Base-by-base conservation (phyloP, 2,888 invertebrate species). In the Xestobium rufovillosum region DNA sequence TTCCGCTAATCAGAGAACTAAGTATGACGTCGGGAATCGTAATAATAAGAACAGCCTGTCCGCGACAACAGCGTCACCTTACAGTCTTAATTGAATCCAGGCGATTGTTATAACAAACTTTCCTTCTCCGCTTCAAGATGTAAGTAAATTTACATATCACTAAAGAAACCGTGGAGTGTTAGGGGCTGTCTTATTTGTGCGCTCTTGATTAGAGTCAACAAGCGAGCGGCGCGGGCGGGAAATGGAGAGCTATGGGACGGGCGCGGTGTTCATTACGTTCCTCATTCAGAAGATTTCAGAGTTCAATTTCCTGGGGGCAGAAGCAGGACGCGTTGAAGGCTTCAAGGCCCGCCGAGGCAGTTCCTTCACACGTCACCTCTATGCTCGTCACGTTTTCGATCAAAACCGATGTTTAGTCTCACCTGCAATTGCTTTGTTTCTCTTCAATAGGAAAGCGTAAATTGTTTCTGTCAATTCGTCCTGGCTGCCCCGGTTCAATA, bases 291-390 rank as follows among this genome's bases (percentile, higher is more conserved):
- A 39, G 46, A 45, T 50, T 50, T 50, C 48, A 47, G 43, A 51
- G 50, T 56, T 54, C 55, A 54, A 58, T 56, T 56, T 57, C 55
- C 56, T 56, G 53, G 45, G n/a, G 48, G 44, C 50, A 47, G 39
- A 42, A 41, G 39, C 40, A 42, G 45, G 42, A 44, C 42, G 47
- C 39, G 44, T 38, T 39, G 43, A 34, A 41, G 45, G 35, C 6
- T 10, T 3, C n/a, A n/a, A n/a, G n/a, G n/a, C n/a, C n/a, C 33
- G 34, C 38, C 37, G 40, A 34, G 19, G 14, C 27, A 9, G 15
- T 42, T 36, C 35, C 34, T 26, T 25, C 31, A 27, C 39, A 33
- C 39, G 23, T 26, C 25, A 23, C 27, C 34, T 28, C 39, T 46
- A 54, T 53, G 53, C 52, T 31, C 37, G 43, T 49, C 56, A 56